These are phyloP conservation scores for Balaeniceps rex DNA, from an alignment of 2,113 vertebrate genomes.

Conservation along the genomic window DNA sequence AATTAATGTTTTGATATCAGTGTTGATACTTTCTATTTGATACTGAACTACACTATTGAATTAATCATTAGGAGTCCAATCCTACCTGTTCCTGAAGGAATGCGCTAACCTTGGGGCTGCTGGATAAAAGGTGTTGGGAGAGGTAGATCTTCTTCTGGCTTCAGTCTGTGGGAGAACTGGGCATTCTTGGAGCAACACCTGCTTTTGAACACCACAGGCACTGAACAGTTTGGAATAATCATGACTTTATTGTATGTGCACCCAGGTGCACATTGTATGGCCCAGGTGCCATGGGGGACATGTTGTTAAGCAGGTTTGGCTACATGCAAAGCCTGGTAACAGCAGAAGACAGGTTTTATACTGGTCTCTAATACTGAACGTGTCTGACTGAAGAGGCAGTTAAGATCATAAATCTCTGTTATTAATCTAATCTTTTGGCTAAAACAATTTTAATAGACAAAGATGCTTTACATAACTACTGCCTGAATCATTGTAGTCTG, in stretches of 20 bases:
- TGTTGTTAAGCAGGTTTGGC: not conserved
- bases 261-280: too few species aligned
- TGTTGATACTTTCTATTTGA: not conserved
- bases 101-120: fast-evolving
- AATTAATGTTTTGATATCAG: not conserved
- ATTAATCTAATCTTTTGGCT: not conserved
- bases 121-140: not conserved
- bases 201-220: not conserved
- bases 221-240: not conserved
- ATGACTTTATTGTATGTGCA: not conserved
- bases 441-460: not conserved
- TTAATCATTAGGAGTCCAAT: not conserved
- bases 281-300: fast-evolving
- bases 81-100: not conserved
- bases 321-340: not conserved
- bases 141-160: not conserved
- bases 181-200: fast-evolving
- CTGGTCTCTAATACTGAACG: not conserved
- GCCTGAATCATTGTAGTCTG: not conserved
- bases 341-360: not conserved
- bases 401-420: not conserved
- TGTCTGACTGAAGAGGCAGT: not conserved
- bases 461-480: not conserved
- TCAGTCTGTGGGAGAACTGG: not conserved
- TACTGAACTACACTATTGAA: not conserved